These are phyloP conservation scores for Anguilla japonica DNA, from an alignment of 2,113 vertebrate genomes.

Conservation along the genomic window DNA sequence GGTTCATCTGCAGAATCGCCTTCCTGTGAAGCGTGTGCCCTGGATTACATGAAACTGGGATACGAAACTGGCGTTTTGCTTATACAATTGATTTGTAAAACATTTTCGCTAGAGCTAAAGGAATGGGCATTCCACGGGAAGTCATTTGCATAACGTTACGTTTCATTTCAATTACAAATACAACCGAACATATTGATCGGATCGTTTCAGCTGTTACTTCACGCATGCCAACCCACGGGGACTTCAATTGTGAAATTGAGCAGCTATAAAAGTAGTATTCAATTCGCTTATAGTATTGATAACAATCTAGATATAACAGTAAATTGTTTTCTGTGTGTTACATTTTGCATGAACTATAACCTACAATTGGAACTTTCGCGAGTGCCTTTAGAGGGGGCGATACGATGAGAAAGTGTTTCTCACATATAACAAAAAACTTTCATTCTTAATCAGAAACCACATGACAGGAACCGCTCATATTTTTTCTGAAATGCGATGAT, in stretches of 20 bases:
- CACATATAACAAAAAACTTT: not conserved
- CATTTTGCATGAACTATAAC: not conserved
- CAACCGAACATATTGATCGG: slow-evolving; percentile 24
- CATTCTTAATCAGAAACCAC: not conserved
- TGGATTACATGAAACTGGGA: not conserved
- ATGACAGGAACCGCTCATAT: not conserved
- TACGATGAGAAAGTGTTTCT: not conserved
- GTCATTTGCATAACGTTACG: not conserved
- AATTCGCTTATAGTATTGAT: not conserved
- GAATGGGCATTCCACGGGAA: not conserved
- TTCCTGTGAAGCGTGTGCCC: not conserved
- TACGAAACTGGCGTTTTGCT: not conserved
- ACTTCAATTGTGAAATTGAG: slow-evolving; percentile 59
- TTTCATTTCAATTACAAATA: slow-evolving; percentile 11
- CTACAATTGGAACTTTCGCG: not conserved
- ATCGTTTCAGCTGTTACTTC: slow-evolving; percentile 47
- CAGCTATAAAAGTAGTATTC: slow-evolving; percentile 22
- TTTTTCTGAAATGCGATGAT: not conserved
- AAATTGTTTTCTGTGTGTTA: not conserved
- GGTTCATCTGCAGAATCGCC: not conserved
- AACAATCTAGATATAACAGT: not conserved
- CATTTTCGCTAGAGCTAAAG: not conserved
- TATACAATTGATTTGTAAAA: not conserved
- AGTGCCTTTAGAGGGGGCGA: not conserved
- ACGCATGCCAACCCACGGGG: slow-evolving; percentile 43